phyloP scores from a whole-genome alignment of 1,140 invertebrate genomes.

The Ceratina calcarata region DNA sequence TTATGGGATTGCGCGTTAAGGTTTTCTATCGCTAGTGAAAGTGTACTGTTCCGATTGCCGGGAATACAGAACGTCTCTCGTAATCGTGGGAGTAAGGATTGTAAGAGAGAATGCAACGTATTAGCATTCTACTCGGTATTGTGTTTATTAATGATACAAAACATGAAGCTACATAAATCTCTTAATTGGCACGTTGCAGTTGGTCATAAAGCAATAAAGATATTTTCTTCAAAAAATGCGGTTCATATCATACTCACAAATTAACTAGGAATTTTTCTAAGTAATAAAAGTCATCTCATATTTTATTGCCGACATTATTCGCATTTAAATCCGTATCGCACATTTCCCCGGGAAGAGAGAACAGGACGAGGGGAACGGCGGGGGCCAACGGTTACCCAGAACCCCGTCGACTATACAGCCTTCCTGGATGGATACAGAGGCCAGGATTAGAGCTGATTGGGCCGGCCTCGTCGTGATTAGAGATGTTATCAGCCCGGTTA shows the following conservation, averaged over 20 bases:
- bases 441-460: constrained; percentile 79
- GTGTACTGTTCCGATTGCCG: not conserved
- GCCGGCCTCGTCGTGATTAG: constrained; percentile 79
- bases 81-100: too few species aligned
- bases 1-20: not conserved
- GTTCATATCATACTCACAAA: too few species aligned
- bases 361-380: constrained; percentile 33
- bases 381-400: constrained; percentile 71
- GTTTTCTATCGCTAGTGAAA: not conserved
- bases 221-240: too few species aligned
- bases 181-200: too few species aligned
- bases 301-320: not conserved
- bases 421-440: constrained; percentile 74
- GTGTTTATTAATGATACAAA: too few species aligned
- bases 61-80: too few species aligned
- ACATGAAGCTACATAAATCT: too few species aligned
- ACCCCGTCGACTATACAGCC: constrained; percentile 71
- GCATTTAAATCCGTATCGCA: not conserved
- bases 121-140: too few species aligned
- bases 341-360: constrained; percentile 54
- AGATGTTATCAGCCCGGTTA: constrained; percentile 78
- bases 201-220: too few species aligned
- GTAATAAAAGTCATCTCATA: not conserved
- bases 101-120: not conserved
- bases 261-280: too few species aligned